Base-by-base conservation (phyloP, 2,888 invertebrate species). In the Lobophora halterata region DNA sequence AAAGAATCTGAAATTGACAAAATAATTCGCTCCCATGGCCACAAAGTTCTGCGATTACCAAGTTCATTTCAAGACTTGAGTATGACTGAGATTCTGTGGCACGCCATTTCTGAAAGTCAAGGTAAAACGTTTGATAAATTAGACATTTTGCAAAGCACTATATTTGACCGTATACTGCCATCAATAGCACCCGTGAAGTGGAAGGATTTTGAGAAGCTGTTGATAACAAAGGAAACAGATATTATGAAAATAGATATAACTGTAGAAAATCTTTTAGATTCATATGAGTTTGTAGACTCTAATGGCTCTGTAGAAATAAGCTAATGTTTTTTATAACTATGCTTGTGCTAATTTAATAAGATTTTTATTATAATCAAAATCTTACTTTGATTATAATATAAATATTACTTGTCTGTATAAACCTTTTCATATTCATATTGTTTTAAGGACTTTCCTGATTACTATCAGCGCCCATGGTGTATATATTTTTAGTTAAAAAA, bases 41-140 rank as follows among this genome's bases (percentile, higher is more conserved):
- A 70, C 58, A 48, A 64, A 37, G 64, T 79, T 3, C 28, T 79
- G 25, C 55, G 64, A 27, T 42, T 77, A 16, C 78, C 79, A 4
- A 28, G 43, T 27, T 52, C 57, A 30, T 64, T 65, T 12, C 39
- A 60, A 23, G 61, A 66, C 20, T 49, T 79, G n/a, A 63, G 70
- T n/a, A 55, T 69, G 2, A 51, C 66, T 17, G 48, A 68, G 19
- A 41, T 53, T 5, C 39, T 78, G 18, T 79, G 79, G 78, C 38
- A 56, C 30, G 24, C 56, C 32, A 29, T 64, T 2, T 27, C 46
- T 43, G 40, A 28, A 12, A 19, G 3, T 3, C 5, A 16, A 5
- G 23, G 3, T n/a, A 7, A 18, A 8, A n/a, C 6, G 5, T 2
- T 3, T 13, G 17, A 5, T 2, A 1, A 26, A 14, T 0, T 9